phyloP scores from a whole-genome alignment of 2,888 invertebrate genomes.

The Melieria omissa region DNA sequence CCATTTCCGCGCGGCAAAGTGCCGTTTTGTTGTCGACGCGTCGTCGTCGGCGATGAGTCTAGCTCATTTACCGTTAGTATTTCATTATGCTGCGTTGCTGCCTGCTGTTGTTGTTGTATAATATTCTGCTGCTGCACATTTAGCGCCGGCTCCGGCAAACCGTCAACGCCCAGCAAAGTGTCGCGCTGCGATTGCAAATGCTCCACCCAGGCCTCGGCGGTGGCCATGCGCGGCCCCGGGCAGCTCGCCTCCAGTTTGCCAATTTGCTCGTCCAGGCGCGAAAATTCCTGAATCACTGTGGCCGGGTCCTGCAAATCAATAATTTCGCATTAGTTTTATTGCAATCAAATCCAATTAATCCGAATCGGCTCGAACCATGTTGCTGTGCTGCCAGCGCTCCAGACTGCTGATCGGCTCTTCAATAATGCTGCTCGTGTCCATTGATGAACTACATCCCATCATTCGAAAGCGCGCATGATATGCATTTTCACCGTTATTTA shows the following conservation, averaged over 20 bases:
- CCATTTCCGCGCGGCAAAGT: conserved; percentile 23
- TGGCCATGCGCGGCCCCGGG: conserved; percentile 64
- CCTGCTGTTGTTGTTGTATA: conserved; percentile 20
- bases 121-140: conserved; percentile 10
- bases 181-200: conserved; percentile 59
- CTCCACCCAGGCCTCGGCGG: conserved; percentile 65
- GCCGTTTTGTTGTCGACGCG: conserved; percentile 30
- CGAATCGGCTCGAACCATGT: conserved; percentile 24
- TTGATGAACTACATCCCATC: conserved; percentile 61
- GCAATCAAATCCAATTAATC: background rate
- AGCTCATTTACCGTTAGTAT: conserved; percentile 24
- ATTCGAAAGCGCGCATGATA: conserved; percentile 30
- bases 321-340: background rate
- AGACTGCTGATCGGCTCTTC: conserved; percentile 44
- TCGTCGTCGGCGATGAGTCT: conserved; percentile 8
- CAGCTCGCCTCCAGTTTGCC: conserved; percentile 60
- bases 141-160: conserved; percentile 19
- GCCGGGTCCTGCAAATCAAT: conserved; percentile 38
- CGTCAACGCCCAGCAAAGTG: conserved; percentile 53
- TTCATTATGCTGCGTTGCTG: conserved; percentile 11
- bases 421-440: conserved; percentile 52
- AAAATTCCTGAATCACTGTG: conserved; percentile 59
- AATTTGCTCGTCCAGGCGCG: conserved; percentile 61
- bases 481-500: background rate
- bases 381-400: conserved; percentile 46